Evolutionary conservation across 2,888 invertebrate genomes (phyloP).

Genomic region (Apamea anceps): DNA sequence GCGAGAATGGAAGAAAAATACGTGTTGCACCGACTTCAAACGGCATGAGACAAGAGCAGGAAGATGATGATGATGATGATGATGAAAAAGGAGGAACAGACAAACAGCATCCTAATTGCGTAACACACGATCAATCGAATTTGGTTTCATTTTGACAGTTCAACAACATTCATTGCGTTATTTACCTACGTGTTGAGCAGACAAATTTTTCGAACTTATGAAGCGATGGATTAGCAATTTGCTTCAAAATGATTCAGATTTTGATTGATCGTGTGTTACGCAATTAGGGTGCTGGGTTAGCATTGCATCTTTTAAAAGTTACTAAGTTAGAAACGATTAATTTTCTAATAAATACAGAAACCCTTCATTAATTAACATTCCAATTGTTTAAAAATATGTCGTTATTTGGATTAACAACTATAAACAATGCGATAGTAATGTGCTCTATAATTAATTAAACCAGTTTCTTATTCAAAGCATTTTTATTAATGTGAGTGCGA

Average conservation of each 20-base stretch:
- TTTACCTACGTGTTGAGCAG: no score
- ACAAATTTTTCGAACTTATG: no score
- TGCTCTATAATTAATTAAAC: constrained; percentile 28
- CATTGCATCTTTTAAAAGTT: neutral
- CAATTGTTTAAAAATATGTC: constrained; percentile 26
- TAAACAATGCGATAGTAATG: constrained; percentile 36
- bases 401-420: constrained; percentile 23
- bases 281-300: neutral
- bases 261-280: no score
- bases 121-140: no score
- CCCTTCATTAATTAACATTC: constrained; percentile 6
- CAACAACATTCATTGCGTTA: no score
- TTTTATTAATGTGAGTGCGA: constrained; percentile 26
- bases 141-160: no score
- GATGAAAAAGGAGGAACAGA: neutral
- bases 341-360: neutral
- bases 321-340: neutral
- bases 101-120: no score
- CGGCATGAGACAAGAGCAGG: no score
- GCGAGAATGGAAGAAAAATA: neutral
- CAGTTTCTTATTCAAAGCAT: constrained; percentile 33
- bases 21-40: neutral
- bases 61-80: neutral
- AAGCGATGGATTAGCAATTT: no score
- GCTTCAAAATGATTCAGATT: no score